Evolutionary conservation across 92 coral and sea anemone species (phyloP).

Genomic region (Palythoa grandiflora): DNA sequence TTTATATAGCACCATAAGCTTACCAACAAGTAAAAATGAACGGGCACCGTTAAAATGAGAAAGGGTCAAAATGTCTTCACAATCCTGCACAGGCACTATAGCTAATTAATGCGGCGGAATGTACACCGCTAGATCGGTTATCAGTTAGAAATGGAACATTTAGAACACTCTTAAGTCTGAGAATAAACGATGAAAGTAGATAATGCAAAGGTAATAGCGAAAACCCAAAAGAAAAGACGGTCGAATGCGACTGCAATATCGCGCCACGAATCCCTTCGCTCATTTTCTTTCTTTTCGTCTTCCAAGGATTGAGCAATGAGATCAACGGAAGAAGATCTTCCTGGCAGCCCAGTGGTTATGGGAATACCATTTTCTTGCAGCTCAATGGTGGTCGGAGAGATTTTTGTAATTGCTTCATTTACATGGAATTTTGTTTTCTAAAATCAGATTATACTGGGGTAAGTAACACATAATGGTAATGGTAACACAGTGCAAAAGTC

Average conservation of each 20-base stretch:
- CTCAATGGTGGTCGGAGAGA: background rate
- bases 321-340: background rate
- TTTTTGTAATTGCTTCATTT: background rate
- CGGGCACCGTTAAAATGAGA: too few species aligned
- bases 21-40: too few species aligned
- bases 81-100: too few species aligned
- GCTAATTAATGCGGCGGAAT: too few species aligned
- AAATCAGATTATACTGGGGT: background rate
- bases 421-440: background rate
- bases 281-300: slow-evolving; percentile 3
- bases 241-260: slow-evolving; percentile 10
- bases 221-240: slow-evolving; percentile 19
- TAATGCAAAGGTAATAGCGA: background rate
- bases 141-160: too few species aligned
- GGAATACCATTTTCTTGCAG: background rate
- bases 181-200: background rate
- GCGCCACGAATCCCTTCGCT: slow-evolving; percentile 8
- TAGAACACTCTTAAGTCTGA: background rate
- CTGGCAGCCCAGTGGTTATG: background rate
- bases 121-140: too few species aligned
- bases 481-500: too few species aligned
- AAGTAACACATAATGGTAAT: background rate
- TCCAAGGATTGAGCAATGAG: background rate
- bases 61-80: too few species aligned
- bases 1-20: too few species aligned